phyloP scores from a whole-genome alignment of 2,113 vertebrate species.

The Trematocara unimaculatum region DNA sequence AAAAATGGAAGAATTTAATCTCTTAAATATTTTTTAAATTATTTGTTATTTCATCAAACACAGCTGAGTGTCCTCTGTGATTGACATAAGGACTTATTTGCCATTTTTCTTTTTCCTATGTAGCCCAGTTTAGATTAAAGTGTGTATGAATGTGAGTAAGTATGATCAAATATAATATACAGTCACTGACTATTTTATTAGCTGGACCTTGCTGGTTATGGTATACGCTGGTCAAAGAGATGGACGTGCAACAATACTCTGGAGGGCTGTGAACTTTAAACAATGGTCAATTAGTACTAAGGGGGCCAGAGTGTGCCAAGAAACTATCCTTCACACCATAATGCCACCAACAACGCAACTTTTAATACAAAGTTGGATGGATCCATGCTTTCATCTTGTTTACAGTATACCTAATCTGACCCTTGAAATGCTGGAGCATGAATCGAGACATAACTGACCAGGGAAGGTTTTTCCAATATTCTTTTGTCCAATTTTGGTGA shows the following conservation, averaged over 20 bases:
- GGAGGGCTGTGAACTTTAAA: not conserved
- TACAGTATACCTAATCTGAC: not conserved
- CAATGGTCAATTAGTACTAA: not conserved
- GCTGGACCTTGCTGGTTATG: not conserved
- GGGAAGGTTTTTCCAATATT: not conserved
- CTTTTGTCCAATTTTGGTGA: not conserved
- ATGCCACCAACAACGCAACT: not conserved
- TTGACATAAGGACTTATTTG: not conserved
- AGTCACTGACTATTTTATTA: not conserved
- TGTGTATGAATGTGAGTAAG: not conserved
- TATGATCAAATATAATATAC: not conserved
- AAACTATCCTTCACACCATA: not conserved
- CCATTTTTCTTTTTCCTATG: not conserved
- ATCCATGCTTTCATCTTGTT: not conserved
- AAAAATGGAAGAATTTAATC: not conserved
- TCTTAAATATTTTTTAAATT: not conserved
- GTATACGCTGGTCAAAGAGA: not conserved
- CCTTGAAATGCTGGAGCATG: not conserved
- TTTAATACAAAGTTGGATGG: not conserved
- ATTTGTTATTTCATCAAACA: not conserved
- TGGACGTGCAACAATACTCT: not conserved
- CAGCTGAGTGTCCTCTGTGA: not conserved
- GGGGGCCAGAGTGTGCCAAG: not conserved
- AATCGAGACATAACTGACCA: not conserved
- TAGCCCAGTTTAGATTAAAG: not conserved